These are phyloP conservation scores for Nesogale talazaci DNA, from an alignment of 2,113 vertebrate species.

Conservation along the genomic window DNA sequence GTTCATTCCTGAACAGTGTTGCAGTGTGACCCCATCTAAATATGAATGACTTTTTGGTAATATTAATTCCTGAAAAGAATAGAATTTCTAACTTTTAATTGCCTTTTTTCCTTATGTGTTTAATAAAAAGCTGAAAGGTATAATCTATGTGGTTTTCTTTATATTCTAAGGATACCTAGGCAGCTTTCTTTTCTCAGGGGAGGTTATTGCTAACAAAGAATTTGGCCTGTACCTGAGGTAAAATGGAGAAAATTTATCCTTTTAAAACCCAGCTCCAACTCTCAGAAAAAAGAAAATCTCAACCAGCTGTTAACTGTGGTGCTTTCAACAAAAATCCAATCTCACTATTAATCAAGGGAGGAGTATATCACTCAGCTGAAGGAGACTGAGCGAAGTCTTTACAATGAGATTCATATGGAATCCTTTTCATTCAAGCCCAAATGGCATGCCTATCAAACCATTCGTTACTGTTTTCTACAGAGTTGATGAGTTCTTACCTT, in stretches of 20 bases:
- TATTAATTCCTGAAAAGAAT: background rate
- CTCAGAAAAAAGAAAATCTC: background rate
- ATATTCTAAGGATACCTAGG: background rate
- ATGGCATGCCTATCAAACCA: background rate
- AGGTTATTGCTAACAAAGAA: background rate
- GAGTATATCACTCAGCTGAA: background rate
- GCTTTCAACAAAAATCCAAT: conserved; percentile 41
- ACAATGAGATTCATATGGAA: background rate
- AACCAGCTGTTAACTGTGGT: background rate
- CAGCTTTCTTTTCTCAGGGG: background rate
- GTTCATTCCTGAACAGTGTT: background rate
- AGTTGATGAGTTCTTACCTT: background rate
- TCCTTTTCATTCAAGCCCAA: background rate
- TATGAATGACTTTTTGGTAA: background rate
- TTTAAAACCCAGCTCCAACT: background rate
- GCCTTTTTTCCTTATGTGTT: background rate
- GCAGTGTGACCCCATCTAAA: background rate
- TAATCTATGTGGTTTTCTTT: background rate
- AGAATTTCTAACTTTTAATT: background rate
- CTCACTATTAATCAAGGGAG: background rate
- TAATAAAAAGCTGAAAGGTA: background rate
- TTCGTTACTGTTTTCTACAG: background rate
- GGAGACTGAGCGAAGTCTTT: background rate
- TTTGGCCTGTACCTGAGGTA: background rate
- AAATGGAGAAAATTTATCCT: background rate